Evolutionary conservation across 2,113 vertebrate species (phyloP).

Genomic region (Melanerpes aurifrons): DNA sequence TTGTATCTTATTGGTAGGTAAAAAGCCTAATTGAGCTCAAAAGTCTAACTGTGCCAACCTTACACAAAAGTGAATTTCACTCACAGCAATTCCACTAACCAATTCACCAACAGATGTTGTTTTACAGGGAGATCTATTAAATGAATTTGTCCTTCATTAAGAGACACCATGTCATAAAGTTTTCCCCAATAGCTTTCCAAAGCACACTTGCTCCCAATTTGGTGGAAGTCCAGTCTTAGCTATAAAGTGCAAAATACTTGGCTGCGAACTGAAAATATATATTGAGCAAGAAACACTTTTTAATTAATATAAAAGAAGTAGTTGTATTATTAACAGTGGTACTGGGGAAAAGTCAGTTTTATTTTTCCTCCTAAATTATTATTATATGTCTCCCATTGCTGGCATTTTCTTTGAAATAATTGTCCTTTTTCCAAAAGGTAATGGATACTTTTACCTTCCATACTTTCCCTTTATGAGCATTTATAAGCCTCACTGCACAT

Average conservation of each 20-base stretch:
- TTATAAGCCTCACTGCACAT: conserved; percentile 69
- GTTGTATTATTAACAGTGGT: conserved; percentile 64
- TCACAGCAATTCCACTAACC: background rate
- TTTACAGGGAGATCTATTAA: conserved; percentile 63
- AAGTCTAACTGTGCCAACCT: background rate
- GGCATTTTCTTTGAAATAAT: conserved; percentile 68
- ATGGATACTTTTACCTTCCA: conserved; percentile 57
- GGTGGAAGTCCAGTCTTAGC: conserved; percentile 47
- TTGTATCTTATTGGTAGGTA: background rate
- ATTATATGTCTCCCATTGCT: conserved; percentile 65
- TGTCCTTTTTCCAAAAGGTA: conserved; percentile 65
- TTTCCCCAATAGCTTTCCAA: conserved; percentile 37
- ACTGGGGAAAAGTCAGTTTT: conserved; percentile 63
- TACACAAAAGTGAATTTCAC: conserved; percentile 1
- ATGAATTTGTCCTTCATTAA: conserved; percentile 62
- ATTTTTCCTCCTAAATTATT: conserved; percentile 65
- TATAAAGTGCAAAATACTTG: conserved; percentile 60
- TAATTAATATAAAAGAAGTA: conserved; percentile 70
- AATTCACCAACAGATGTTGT: conserved; percentile 60
- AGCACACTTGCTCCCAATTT: conserved; percentile 49
- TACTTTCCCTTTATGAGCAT: conserved; percentile 63
- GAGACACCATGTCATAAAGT: conserved; percentile 45
- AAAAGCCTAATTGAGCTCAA: background rate
- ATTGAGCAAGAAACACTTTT: conserved; percentile 52
- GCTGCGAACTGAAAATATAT: conserved; percentile 54